phyloP scores from a whole-genome alignment of 2,888 invertebrate species.

The Trichacis sp. region DNA sequence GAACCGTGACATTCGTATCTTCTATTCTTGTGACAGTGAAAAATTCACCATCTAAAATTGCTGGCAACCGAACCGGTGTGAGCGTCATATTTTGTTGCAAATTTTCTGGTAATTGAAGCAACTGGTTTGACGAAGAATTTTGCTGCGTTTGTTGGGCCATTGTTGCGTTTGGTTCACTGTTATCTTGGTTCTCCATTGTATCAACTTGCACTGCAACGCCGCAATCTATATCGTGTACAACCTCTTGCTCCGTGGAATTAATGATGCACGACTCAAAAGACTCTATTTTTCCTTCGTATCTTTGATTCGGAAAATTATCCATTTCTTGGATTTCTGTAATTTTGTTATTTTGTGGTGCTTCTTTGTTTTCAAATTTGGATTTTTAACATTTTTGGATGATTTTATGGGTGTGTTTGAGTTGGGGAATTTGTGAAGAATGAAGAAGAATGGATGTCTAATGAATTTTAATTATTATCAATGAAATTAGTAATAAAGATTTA shows the following conservation, averaged over 20 bases:
- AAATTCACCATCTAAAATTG: constrained; percentile 66
- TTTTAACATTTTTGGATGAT: no score
- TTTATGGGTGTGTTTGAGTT: no score
- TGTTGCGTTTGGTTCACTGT: constrained; percentile 43
- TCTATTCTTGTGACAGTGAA: constrained; percentile 65
- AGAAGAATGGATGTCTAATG: no score
- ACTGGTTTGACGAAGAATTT: constrained; percentile 49
- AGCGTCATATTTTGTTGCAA: constrained; percentile 57
- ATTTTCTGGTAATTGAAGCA: constrained; percentile 54
- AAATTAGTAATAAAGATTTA: no score
- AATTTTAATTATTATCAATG: no score
- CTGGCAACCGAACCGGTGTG: constrained; percentile 64
- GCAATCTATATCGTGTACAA: constrained; percentile 49
- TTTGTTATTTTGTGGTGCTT: no score
- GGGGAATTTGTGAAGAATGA: no score
- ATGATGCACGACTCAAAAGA: constrained; percentile 63
- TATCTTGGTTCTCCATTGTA: constrained; percentile 51
- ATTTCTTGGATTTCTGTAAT: no score
- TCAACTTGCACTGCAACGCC: constrained; percentile 47
- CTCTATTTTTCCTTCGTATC: constrained; percentile 62
- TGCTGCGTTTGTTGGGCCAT: constrained; percentile 44
- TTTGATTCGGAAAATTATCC: no score
- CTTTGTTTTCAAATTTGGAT: no score
- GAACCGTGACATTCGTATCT: constrained; percentile 65
- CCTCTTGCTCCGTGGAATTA: constrained; percentile 53